Conservation (phyloP, 2,797 vertebrate species). For the Meda fulgida region DNA sequence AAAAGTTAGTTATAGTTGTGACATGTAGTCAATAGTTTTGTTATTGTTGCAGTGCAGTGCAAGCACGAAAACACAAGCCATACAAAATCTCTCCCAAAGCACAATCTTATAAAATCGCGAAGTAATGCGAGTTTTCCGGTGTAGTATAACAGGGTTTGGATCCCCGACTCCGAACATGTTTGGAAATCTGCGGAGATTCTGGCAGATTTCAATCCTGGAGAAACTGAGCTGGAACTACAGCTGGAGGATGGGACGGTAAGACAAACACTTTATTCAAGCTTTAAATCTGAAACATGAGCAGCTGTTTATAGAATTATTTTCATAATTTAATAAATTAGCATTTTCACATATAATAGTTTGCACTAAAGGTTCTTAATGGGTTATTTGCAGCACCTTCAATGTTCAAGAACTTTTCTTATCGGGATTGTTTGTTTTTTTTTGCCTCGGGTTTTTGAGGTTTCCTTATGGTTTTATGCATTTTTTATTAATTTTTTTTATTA, state of each 20-base stretch:
- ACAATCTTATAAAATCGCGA: background rate
- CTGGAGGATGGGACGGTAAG: constrained; percentile 93
- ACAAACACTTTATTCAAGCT: background rate
- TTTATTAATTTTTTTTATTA: too few relatives aligned
- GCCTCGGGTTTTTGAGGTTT: too few relatives aligned
- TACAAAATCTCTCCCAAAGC: background rate
- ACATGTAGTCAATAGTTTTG: constrained; percentile 20
- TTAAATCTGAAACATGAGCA: background rate
- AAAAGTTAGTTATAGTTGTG: background rate
- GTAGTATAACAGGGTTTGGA: constrained; percentile 98
- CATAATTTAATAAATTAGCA: background rate
- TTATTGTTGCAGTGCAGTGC: background rate
- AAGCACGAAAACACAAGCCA: background rate
- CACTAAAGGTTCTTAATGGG: background rate
- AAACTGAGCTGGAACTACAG: constrained; percentile 78
- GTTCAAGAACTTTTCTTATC: background rate
- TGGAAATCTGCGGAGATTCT: constrained; percentile 95
- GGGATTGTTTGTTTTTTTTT: too few relatives aligned
- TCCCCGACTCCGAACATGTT: constrained; percentile 88
- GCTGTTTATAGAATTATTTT: background rate
- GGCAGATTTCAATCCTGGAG: constrained; percentile 82
- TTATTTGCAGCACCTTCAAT: background rate
- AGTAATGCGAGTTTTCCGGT: constrained; percentile 3
- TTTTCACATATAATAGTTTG: background rate
- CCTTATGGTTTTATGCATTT: too few relatives aligned